Percentiles rank a stretch among this genome's conserved stretches.
Evolutionary conservation across 2,113 vertebrate genomes (phyloP).

Genomic region (Chloropsis cyanopogon): DNA sequence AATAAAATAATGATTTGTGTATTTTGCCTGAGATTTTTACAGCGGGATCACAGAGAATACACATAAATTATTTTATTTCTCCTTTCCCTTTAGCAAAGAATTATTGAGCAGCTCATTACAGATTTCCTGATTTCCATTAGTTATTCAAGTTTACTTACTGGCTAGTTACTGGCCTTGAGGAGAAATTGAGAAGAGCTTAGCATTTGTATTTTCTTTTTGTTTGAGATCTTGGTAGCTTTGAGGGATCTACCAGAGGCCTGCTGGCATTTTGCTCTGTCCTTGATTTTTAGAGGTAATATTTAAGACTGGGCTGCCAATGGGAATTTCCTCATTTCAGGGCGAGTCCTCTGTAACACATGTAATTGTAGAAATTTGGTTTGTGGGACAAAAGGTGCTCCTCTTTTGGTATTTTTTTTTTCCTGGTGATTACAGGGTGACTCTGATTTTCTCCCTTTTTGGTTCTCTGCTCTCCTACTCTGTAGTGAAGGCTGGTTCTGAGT

Average conservation of each 20-base stretch:
- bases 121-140: constrained; percentile 8
- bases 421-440: neutral
- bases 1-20: constrained; percentile 37
- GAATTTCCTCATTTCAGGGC: neutral
- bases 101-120: neutral
- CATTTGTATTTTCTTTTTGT: neutral
- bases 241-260: neutral
- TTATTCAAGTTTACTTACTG: constrained; percentile 15
- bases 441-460: neutral
- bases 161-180: neutral
- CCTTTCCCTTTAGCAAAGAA: neutral
- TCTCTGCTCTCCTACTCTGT: neutral
- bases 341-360: neutral
- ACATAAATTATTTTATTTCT: constrained; percentile 21
- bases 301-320: neutral
- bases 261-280: neutral
- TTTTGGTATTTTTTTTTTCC: neutral
- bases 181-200: neutral
- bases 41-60: neutral
- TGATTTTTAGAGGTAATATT: neutral
- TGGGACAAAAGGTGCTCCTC: neutral
- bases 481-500: neutral
- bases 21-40: constrained; percentile 29
- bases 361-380: neutral
- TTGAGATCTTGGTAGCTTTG: neutral